These are phyloP conservation scores for Chrysochloris asiatica DNA, from an alignment of 2,113 vertebrate genomes.

Conservation along the genomic window DNA sequence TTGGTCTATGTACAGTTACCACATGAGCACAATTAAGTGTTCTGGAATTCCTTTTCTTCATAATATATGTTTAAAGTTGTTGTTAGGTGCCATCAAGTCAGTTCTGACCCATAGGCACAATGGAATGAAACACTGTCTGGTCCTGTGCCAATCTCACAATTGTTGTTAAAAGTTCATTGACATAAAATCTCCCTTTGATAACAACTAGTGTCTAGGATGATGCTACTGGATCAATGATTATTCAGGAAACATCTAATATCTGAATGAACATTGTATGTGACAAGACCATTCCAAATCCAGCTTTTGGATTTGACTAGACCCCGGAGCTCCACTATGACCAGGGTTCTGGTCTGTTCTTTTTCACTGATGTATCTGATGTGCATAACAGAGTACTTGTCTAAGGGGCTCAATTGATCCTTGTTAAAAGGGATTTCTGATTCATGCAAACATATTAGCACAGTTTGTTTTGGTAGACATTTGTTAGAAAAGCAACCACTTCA, in stretches of 20 bases:
- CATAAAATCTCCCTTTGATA: background rate
- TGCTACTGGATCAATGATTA: background rate
- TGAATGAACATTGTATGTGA: background rate
- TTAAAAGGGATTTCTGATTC: background rate
- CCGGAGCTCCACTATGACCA: background rate
- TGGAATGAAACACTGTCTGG: too few relatives aligned
- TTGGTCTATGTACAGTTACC: too few relatives aligned
- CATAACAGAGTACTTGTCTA: background rate
- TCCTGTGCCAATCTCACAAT: too few relatives aligned
- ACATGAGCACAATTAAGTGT: too few relatives aligned
- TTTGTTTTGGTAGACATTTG: background rate
- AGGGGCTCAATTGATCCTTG: background rate
- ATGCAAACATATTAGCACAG: background rate
- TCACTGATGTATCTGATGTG: background rate
- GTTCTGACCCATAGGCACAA: too few relatives aligned
- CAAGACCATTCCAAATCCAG: background rate
- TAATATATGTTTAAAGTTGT: too few relatives aligned
- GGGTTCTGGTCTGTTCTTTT: background rate
- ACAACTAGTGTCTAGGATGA: background rate
- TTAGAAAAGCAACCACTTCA: background rate
- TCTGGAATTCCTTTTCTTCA: too few relatives aligned
- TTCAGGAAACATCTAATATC: background rate
- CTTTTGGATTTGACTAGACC: background rate
- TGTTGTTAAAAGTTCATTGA: background rate
- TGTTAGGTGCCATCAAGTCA: too few relatives aligned